Percentiles rank a stretch among this genome's conserved stretches.
phyloP scores from a whole-genome alignment of 2,797 vertebrate genomes.

The Buceros bicornis region DNA sequence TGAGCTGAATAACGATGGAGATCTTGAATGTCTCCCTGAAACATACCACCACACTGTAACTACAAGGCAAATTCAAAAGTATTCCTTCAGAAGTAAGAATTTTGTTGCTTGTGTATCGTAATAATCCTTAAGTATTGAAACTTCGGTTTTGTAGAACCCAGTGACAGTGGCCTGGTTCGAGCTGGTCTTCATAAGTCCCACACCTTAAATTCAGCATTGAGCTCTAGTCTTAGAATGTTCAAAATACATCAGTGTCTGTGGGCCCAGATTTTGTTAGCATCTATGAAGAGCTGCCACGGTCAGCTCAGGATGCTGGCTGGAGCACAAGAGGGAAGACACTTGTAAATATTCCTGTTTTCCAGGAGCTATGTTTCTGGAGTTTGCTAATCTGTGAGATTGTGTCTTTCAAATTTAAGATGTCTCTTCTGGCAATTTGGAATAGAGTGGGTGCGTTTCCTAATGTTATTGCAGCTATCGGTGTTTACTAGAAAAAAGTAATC shows the following conservation, averaged over 20 bases:
- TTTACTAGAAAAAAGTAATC: background rate
- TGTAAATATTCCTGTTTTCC: background rate
- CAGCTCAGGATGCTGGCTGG: background rate
- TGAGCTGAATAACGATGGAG: background rate
- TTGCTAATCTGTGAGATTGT: background rate
- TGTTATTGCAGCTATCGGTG: background rate
- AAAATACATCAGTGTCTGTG: background rate
- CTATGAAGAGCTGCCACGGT: background rate
- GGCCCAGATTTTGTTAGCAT: background rate
- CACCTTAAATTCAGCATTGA: background rate
- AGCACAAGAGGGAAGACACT: background rate
- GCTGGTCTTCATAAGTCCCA: background rate
- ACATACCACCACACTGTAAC: background rate
- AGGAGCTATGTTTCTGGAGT: background rate
- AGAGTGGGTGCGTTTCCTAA: background rate
- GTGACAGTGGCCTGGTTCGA: background rate
- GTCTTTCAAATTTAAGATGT: background rate
- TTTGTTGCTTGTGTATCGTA: background rate
- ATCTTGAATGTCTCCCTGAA: background rate
- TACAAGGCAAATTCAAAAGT: background rate
- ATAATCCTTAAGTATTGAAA: background rate
- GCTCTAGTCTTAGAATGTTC: background rate
- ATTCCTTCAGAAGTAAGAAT: background rate
- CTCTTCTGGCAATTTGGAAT: background rate
- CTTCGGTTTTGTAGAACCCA: background rate